Base-by-base conservation (phyloP, 2,113 vertebrate genomes). In the Peromyscus californicus region DNA sequence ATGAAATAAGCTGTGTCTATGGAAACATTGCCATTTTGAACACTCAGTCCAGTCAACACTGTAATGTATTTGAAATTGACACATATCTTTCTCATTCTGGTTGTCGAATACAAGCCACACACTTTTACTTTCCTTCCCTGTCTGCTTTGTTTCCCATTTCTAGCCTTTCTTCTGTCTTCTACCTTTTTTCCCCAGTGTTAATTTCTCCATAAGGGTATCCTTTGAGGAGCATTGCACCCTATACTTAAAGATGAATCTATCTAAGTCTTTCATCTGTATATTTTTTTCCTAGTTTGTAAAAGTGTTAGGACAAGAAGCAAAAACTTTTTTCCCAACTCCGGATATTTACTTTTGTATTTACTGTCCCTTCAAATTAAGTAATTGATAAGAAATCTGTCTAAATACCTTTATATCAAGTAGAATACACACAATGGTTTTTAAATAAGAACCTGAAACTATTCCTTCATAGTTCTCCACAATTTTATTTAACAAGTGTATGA, bases 251-350 rank as follows among this genome's bases (percentile, higher is more conserved):
- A 78, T 54, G 31, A 91, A 63, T 36, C 5, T 5, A 45, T 89
- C 19, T 89, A 82, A 67, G 63, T 72, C 26, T 69, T 65, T 54
- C 5, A 51, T 80, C 4, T 72, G 3, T 96, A 87, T 86, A 92
- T 33, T 15, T 57, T 94, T 48, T 94, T 83, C 90, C 39, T 87
- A 7, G 17, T 95, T 82, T 89, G n/a, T 78, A 82, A 94, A 61
- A 9, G 84, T 51, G 7, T 88, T 8, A 79, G 67, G 36, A 54
- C 9, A 87, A 26, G 12, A 90, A 94, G 19, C 8, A 91, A 94
- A 89, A 80, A 21, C 54, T 89, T 54, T 89, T 95, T 29, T 36
- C 11, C 3, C 74, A 84, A 94, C 2, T 97, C 11, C 29, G 92
- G 65, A 31, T 95, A 26, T 63, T 8, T 92, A 36, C 24, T 31